These are phyloP conservation scores for Bimastos eiseni DNA, from an alignment of 2,888 invertebrate species.

Conservation along the genomic window DNA sequence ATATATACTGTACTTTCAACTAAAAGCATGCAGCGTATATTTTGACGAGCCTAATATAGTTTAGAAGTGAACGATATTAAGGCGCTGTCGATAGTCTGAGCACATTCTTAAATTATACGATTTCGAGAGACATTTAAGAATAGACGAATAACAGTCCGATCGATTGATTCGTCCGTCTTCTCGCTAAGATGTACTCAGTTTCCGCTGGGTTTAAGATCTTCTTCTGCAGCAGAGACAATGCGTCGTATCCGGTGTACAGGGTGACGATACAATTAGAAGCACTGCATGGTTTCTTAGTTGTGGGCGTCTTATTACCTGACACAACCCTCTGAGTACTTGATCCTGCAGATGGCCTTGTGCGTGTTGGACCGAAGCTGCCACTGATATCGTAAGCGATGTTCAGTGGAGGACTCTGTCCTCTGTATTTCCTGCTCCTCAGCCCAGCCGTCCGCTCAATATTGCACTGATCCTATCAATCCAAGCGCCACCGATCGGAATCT, in stretches of 20 bases:
- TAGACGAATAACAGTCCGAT: too few species aligned
- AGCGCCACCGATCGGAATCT: neutral
- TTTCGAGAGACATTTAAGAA: too few species aligned
- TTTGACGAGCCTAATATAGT: too few species aligned
- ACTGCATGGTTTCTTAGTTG: neutral
- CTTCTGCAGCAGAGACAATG: neutral
- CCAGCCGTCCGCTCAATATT: neutral
- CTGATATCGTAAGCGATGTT: neutral
- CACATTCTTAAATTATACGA: too few species aligned
- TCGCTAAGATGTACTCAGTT: too few species aligned
- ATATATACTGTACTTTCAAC: too few species aligned
- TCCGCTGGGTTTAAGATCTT: too few species aligned
- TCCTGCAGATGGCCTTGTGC: neutral
- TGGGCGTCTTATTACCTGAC: neutral
- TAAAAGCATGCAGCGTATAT: too few species aligned
- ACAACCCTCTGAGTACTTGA: neutral
- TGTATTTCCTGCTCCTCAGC: neutral
- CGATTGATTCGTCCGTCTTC: too few species aligned
- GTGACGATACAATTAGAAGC: neutral
- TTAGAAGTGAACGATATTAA: too few species aligned
- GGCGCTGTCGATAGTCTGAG: too few species aligned
- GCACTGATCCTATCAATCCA: neutral
- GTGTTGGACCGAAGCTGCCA: neutral
- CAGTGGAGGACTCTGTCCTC: neutral
- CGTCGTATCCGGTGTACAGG: neutral